Evolutionary conservation across 2,797 vertebrate species (phyloP), one percentile per base, ranked within the genome.

Genomic region (Crocidura indochinensis): DNA sequence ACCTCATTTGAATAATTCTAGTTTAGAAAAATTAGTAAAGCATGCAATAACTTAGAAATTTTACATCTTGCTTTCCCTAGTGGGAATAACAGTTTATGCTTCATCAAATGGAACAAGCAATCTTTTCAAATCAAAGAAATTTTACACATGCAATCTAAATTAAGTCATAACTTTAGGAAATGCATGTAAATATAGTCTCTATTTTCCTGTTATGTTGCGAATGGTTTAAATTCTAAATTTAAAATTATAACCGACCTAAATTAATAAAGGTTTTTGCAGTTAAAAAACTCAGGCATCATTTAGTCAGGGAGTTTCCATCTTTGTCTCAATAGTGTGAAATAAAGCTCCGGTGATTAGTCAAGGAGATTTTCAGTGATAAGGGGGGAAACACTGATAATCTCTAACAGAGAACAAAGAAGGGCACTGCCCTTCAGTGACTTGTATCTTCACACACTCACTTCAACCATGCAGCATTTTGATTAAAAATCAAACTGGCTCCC

Each of bases 21-120:
- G 69, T 76, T 82, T 60, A 84, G 68, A 83, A 93, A 96, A 94
- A 87, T 79, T 71, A 91, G 71, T 69, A 76, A 93, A 82, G 46
- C 6, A 47, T 65, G 49, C 82, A 62, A 87, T 84, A 76, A 38
- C 86, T 74, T 84, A 51, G 68, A 91, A 91, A 90, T 67, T 53
- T 75, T 74, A 46, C n/a, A 84, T 67, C 76, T 49, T 53, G 31
- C 17, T 78, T 77, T 80, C 75, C 76, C n/a, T 27, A 80, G 10
- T 62, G 56, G 56, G 27, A 84, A 84, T n/a, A 12, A 49, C 22
- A 51, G 24, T 72, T 6, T 53, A 15, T 80, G 19, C 62, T 80
- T 89, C 87, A 87, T 91, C 85, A 87, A 53, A 90, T 8, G 88
- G n/a, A 93, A 29, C n/a, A 77, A 92, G 44, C 38, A 68, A 65